These are phyloP conservation scores for Capreolus pygargus DNA, from an alignment of 2,113 vertebrate genomes.

Conservation along the genomic window DNA sequence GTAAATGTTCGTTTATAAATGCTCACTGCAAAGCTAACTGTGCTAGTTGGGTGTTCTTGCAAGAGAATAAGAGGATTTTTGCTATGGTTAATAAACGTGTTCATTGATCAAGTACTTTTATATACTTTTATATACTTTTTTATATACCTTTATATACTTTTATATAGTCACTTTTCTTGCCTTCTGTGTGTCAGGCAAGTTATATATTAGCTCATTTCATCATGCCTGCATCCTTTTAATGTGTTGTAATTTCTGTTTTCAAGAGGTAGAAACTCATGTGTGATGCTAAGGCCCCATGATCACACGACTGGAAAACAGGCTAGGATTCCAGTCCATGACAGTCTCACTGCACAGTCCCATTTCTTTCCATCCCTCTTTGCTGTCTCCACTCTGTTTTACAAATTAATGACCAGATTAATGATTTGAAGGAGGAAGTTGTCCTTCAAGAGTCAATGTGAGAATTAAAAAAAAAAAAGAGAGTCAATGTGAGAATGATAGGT, in stretches of 20 bases:
- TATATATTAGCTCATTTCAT: background rate
- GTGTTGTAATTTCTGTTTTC: background rate
- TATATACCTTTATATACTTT: no score
- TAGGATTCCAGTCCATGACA: background rate
- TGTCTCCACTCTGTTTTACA: slow-evolving; percentile 34
- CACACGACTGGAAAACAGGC: background rate
- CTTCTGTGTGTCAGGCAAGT: background rate
- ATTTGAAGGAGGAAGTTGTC: background rate
- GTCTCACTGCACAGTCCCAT: background rate
- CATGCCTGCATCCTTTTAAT: background rate
- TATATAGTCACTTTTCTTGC: background rate
- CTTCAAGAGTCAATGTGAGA: background rate
- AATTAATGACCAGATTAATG: slow-evolving; percentile 19
- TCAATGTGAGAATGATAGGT: background rate
- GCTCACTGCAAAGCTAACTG: background rate
- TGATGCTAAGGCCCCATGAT: background rate
- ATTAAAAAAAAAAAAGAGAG: background rate
- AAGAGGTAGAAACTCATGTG: background rate
- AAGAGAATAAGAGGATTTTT: background rate
- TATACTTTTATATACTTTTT: background rate
- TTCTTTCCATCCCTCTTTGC: background rate
- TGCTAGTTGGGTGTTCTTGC: background rate
- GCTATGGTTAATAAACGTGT: background rate
- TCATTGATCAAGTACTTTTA: background rate
- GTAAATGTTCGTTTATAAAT: background rate